phyloP scores from a whole-genome alignment of 2,797 vertebrate species.

The Naso thynnoides region DNA sequence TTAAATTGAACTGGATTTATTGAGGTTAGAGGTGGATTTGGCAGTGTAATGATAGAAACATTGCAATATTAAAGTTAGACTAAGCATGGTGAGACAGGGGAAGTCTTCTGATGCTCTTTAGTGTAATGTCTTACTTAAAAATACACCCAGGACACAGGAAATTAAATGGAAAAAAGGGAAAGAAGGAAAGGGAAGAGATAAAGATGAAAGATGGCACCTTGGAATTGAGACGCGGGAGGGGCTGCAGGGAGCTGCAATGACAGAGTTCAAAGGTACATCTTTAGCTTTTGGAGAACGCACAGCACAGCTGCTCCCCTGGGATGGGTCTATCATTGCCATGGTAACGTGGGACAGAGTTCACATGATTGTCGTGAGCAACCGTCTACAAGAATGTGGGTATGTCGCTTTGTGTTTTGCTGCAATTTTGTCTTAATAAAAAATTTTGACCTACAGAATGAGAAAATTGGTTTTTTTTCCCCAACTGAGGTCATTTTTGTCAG shows the following conservation, averaged over 20 bases:
- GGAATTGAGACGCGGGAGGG: conserved; percentile 32
- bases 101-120: conserved; percentile 35
- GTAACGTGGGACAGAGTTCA: conserved; percentile 73
- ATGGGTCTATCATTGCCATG: conserved; percentile 62
- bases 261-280: conserved; percentile 61
- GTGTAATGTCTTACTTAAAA: conserved; percentile 49
- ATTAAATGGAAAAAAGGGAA: conserved; percentile 35
- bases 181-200: conserved; percentile 20
- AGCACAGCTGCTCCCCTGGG: conserved; percentile 64
- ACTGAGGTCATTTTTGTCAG: conserved; percentile 3
- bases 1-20: conserved; percentile 50
- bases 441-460: conserved; percentile 7
- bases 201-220: conserved; percentile 55
- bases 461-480: neutral
- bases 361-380: conserved; percentile 49
- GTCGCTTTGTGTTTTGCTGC: conserved; percentile 6
- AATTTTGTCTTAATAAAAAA: conserved; percentile 10
- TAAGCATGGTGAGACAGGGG: conserved; percentile 30
- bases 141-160: conserved; percentile 36
- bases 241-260: conserved; percentile 21
- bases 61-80: conserved; percentile 53
- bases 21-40: conserved; percentile 32
- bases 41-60: conserved; percentile 36
- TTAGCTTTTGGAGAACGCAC: conserved; percentile 55
- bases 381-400: conserved; percentile 23